These are phyloP conservation scores for Ligdia adustata DNA, from an alignment of 2,888 invertebrate genomes.

Conservation along the genomic window DNA sequence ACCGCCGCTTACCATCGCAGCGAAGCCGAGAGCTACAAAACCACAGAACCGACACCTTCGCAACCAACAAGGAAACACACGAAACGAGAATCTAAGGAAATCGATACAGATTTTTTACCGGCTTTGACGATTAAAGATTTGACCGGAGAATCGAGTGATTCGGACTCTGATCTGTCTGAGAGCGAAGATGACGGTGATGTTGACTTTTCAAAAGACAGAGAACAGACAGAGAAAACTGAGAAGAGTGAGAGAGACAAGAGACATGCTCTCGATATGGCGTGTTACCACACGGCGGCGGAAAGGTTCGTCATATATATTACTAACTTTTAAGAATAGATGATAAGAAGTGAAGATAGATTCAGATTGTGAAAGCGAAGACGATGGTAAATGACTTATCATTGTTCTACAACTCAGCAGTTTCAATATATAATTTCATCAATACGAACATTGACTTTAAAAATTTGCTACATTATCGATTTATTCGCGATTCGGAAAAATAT, in stretches of 20 bases:
- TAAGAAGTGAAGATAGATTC: too few relatives aligned
- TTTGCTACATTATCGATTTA: too few relatives aligned
- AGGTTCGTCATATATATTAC: slow-evolving; percentile 52
- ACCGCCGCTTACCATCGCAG: slow-evolving; percentile 57
- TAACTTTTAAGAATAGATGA: too few relatives aligned
- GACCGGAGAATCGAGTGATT: slow-evolving; percentile 36
- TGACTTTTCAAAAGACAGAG: slow-evolving; percentile 26
- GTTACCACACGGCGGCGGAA: slow-evolving; percentile 64
- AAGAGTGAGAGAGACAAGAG: slow-evolving; percentile 35
- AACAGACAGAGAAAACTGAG: slow-evolving; percentile 15
- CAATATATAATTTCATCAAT: too few relatives aligned
- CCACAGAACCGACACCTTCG: slow-evolving; percentile 8
- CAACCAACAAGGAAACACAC: slow-evolving; percentile 15
- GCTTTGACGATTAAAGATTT: slow-evolving; percentile 48
- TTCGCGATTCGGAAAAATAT: too few relatives aligned
- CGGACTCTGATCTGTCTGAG: slow-evolving; percentile 40
- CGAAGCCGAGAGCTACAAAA: slow-evolving; percentile 47
- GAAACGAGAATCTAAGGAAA: slow-evolving; percentile 26
- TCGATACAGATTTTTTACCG: slow-evolving; percentile 49
- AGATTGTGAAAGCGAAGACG: too few relatives aligned
- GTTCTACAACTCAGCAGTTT: too few relatives aligned
- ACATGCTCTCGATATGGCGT: slow-evolving; percentile 44
- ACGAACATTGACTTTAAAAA: too few relatives aligned
- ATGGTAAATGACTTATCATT: too few relatives aligned
- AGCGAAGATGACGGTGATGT: slow-evolving; percentile 27